Evolutionary conservation across 2,113 vertebrate genomes (phyloP), one percentile per base, ranked within the genome.

Genomic region (Peromyscus californicus): DNA sequence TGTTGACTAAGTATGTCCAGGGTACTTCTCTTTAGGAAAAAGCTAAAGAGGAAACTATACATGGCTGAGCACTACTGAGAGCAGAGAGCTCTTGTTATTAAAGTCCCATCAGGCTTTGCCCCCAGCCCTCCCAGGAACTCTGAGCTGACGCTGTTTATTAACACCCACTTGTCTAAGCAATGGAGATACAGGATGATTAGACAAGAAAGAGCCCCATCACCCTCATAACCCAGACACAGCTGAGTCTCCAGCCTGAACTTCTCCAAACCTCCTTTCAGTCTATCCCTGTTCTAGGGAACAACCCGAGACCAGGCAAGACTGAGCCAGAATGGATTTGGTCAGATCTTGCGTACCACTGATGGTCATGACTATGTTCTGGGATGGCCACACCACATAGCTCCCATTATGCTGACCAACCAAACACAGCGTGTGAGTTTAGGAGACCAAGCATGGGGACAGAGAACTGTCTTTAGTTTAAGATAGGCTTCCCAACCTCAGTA

Each of bases 401-500:
- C 59, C 45, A 75, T 29, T 48, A 79, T 42, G 33, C 45, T 88
- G 67, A 72, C 48, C 48, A 54, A 54, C 36, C 51, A 70, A 17
- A 17, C 54, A 87, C 59, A 16, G 59, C 11, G 39, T 5, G 6
- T 21, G 67, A 82, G 61, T 42, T 36, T 1, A 3, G 42, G 42
- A 67, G 42, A 54, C 42, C 7, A 22, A n/a, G 13, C 36, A 26
- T 8, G 21, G 63, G 54, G 63, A 72, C 9, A 6, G 9, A 95
- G 65, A 89, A 17, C 65, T 57, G 42, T 39, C 59, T 90, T 96
- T 93, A 87, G 72, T 78, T 26, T 5, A 3, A 76, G 45, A 82
- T 45, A 45, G 84, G 88, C 59, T 92, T 93, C 69, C 21, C 31
- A 69, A 33, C 78, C 74, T 93, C 79, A 63, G 94, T 33, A 90